phyloP scores from a whole-genome alignment of 2,888 invertebrate genomes.

The Penaeus monodon region DNA sequence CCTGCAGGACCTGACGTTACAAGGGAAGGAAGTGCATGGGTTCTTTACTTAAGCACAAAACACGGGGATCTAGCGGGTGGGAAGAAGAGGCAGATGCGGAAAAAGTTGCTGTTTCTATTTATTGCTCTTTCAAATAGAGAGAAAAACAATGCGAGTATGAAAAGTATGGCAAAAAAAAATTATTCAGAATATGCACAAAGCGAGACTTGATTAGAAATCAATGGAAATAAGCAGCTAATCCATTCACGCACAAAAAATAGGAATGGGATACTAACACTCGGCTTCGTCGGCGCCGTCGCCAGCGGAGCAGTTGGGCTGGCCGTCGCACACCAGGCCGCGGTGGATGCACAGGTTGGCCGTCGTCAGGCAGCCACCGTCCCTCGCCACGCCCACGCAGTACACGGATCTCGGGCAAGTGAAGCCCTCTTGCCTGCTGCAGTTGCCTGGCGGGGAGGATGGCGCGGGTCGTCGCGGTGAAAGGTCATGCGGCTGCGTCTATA shows the following conservation, averaged over 20 bases:
- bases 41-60: background rate
- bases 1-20: constrained; percentile 7
- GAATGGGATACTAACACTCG: constrained; percentile 13
- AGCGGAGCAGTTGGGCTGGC: constrained; percentile 31
- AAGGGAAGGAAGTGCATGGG: background rate
- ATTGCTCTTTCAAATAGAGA: no score
- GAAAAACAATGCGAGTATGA: no score
- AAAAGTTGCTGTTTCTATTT: no score
- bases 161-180: no score
- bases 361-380: constrained; percentile 30
- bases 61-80: background rate
- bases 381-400: constrained; percentile 31
- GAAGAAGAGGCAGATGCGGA: background rate
- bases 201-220: background rate
- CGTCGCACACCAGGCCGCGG: constrained; percentile 34
- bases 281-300: constrained; percentile 33
- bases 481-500: no score
- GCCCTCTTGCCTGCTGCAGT: constrained; percentile 25
- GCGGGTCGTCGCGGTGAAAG: no score
- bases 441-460: background rate
- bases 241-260: background rate
- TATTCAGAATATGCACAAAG: background rate
- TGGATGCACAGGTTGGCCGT: constrained; percentile 44
- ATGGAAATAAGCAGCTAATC: background rate
- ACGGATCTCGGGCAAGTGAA: constrained; percentile 25